Percentiles rank a stretch among this genome's conserved stretches.
phyloP scores from a whole-genome alignment of 2,888 invertebrate genomes.

The Zootermopsis nevadensis region DNA sequence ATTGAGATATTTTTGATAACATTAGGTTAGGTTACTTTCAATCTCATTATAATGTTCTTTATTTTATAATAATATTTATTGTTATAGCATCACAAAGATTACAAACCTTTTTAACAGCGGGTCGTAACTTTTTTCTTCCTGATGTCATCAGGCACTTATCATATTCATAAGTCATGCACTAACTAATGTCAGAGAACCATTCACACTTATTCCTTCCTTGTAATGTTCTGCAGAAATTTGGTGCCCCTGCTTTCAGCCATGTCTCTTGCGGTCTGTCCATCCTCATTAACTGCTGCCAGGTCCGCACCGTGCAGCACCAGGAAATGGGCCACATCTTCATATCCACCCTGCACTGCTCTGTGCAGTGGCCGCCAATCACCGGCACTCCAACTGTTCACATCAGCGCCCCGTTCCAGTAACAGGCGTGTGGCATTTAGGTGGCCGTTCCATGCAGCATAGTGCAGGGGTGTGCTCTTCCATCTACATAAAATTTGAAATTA shows the following conservation, averaged over 20 bases:
- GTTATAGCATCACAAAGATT: too few species aligned
- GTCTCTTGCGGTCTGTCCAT: constrained; percentile 13
- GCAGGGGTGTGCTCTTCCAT: constrained; percentile 26
- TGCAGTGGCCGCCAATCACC: constrained; percentile 27
- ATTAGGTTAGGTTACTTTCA: too few species aligned
- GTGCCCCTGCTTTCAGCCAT: constrained; percentile 21
- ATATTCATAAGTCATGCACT: too few species aligned
- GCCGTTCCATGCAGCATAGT: constrained; percentile 37
- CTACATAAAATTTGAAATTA: neutral
- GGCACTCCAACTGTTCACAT: constrained; percentile 32
- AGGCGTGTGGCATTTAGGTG: constrained; percentile 13
- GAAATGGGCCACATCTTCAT: constrained; percentile 1
- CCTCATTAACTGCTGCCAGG: constrained; percentile 16
- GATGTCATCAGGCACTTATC: too few species aligned
- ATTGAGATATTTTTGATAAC: too few species aligned
- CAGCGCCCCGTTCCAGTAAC: constrained; percentile 29
- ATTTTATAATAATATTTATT: too few species aligned
- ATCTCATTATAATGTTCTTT: too few species aligned
- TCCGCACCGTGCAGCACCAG: constrained; percentile 12
- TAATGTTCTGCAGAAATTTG: neutral
- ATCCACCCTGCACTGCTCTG: constrained; percentile 25
- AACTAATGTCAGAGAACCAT: too few species aligned
- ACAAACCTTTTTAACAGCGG: too few species aligned
- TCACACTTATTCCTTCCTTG: too few species aligned
- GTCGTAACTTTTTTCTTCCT: too few species aligned